Evolutionary conservation across 2,113 vertebrate species (phyloP), one percentile per base, ranked within the genome.

Genomic region (Cyanocitta stelleri): DNA sequence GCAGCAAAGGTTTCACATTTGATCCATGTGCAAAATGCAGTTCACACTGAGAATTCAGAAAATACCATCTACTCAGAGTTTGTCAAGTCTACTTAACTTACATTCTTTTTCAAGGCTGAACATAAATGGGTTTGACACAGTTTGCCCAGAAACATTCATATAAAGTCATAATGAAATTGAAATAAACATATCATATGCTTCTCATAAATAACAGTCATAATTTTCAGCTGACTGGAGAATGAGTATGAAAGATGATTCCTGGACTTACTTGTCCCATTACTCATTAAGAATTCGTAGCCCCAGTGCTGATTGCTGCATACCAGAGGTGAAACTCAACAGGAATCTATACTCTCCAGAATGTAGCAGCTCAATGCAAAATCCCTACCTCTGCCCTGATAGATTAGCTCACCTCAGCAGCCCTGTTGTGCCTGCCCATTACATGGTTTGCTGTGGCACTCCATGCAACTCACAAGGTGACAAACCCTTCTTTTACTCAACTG

Each of bases 381-480:
- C 37, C 37, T 62, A 1, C 3, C 14, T 72, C 41, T 56, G 10
- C 23, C 11, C 37, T 71, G 12, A 23, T 18, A 43, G 8, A 12
- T 33, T 27, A 66, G 6, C 17, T 51, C 16, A 22, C 7, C 33
- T 39, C 33, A 62, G 63, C 8, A 80, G 18, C 13, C 4, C 17
- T 61, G 27, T 16, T 52, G n/a, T 74, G 21, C 12, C 46, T 52
- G 14, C 9, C 24, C 10, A 11, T 27, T 43, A 24, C 4, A 24
- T 4, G 10, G 3, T 27, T 68, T 63, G 5, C 14, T 74, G 23
- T 39, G 20, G 8, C 13, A 35, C 14, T 48, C 16, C 9, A 6
- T 39, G 30, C 7, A 44, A 16, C 10, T 12, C 0, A 4, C 2
- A 41, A 37, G 30, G 17, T 16, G 23, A 43, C 0, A 8, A 19